phyloP scores from a whole-genome alignment of 23 tunicate species.

The Botrylloides violaceus region DNA sequence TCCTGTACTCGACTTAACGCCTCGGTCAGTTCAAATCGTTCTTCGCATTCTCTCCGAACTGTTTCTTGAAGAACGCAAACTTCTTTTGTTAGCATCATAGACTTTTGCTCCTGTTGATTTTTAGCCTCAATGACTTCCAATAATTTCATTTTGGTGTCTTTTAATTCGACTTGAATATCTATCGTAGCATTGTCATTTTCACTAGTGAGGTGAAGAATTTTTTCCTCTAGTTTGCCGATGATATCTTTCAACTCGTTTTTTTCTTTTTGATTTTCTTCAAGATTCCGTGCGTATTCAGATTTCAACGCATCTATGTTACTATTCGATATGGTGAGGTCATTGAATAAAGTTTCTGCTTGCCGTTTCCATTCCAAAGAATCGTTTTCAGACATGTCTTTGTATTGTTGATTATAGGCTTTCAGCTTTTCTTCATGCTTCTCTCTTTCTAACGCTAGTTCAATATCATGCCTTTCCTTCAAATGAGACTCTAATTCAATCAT shows the following conservation, averaged over 20 bases:
- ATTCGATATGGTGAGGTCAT: background rate
- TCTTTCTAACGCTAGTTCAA: slow-evolving; percentile 43
- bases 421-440: slow-evolving; percentile 68
- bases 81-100: slow-evolving; percentile 41
- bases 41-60: slow-evolving; percentile 90
- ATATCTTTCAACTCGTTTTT: slow-evolving; percentile 39
- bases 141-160: slow-evolving; percentile 26
- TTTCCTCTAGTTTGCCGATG: slow-evolving; percentile 41
- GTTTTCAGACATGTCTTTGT: background rate
- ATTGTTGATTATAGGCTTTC: background rate
- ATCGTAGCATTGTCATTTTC: slow-evolving; percentile 47
- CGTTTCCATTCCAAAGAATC: background rate
- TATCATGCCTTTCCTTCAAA: slow-evolving; percentile 39
- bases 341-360: background rate
- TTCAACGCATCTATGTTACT: background rate
- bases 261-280: slow-evolving; percentile 24
- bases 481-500: slow-evolving; percentile 41
- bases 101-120: slow-evolving; percentile 22
- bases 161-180: slow-evolving; percentile 22
- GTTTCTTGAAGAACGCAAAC: slow-evolving; percentile 57
- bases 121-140: slow-evolving; percentile 27
- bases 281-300: background rate
- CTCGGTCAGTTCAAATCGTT: slow-evolving; percentile 79
- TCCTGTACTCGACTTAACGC: slow-evolving; percentile 54
- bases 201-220: slow-evolving; percentile 37